Evolutionary conservation across 2,113 vertebrate species (phyloP).

Genomic region (Phoenicopterus ruber): DNA sequence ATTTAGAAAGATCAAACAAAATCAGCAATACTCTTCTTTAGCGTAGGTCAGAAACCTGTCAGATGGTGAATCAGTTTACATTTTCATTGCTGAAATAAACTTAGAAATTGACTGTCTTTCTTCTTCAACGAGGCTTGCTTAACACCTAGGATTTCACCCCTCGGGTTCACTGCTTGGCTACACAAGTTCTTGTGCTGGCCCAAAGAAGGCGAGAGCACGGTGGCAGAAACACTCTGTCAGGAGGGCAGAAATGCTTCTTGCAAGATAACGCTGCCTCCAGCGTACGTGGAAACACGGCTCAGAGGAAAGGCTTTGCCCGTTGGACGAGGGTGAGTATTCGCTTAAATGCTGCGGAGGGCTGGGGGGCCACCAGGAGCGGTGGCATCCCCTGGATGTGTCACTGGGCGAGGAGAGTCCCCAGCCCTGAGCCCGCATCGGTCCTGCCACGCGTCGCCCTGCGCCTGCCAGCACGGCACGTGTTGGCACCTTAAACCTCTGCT

Average conservation of each 20-base stretch:
- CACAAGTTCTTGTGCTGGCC: background rate
- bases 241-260: background rate
- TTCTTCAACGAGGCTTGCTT: background rate
- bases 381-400: background rate
- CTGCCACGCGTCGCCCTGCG: fast-evolving
- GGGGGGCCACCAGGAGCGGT: background rate
- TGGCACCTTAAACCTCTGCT: background rate
- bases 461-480: fast-evolving
- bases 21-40: background rate
- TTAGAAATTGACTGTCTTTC: background rate
- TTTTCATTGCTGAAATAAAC: background rate
- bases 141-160: background rate
- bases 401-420: background rate
- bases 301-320: background rate
- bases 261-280: background rate
- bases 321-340: fast-evolving
- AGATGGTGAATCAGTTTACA: background rate
- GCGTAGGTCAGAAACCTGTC: background rate
- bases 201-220: fast-evolving
- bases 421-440: fast-evolving
- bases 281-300: fast-evolving
- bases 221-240: background rate
- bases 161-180: background rate
- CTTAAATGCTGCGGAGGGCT: background rate
- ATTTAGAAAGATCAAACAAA: background rate